Percentiles rank a stretch among this genome's conserved stretches.
Conservation (phyloP, 2,888 invertebrate genomes). For the Pollenia griseotomentosa region DNA sequence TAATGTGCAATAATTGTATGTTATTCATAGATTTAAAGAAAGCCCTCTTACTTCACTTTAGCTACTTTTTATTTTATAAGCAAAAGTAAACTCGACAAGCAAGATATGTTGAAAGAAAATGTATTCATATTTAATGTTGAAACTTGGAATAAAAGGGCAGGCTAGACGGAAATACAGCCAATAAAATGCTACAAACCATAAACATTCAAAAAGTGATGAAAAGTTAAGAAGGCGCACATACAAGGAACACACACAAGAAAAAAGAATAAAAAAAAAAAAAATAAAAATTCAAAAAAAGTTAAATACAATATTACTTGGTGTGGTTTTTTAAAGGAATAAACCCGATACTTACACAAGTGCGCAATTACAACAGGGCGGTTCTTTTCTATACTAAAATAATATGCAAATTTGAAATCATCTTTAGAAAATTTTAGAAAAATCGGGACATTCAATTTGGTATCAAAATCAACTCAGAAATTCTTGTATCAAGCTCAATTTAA, state of each 20-base stretch:
- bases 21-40: neutral
- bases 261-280: neutral
- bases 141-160: slow-evolving; percentile 44
- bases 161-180: slow-evolving; percentile 60
- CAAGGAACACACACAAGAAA: neutral
- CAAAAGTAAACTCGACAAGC: neutral
- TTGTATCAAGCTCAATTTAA: too few species aligned
- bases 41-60: slow-evolving; percentile 10
- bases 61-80: slow-evolving; percentile 36
- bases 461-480: too few species aligned
- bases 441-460: too few species aligned
- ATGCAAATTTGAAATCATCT: too few species aligned
- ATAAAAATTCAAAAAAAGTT: neutral
- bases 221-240: neutral
- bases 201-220: slow-evolving; percentile 14
- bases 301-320: slow-evolving; percentile 7
- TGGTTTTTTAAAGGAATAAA: neutral
- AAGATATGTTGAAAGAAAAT: neutral
- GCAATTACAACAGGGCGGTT: too few species aligned
- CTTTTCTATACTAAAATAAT: too few species aligned
- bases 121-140: neutral
- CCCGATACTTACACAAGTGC: neutral
- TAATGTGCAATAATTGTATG: too few species aligned
- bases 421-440: too few species aligned
- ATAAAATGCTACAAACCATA: slow-evolving; percentile 61